Evolutionary conservation across 1,140 invertebrate species (phyloP).

Genomic region (Macrobrachium nipponense): DNA sequence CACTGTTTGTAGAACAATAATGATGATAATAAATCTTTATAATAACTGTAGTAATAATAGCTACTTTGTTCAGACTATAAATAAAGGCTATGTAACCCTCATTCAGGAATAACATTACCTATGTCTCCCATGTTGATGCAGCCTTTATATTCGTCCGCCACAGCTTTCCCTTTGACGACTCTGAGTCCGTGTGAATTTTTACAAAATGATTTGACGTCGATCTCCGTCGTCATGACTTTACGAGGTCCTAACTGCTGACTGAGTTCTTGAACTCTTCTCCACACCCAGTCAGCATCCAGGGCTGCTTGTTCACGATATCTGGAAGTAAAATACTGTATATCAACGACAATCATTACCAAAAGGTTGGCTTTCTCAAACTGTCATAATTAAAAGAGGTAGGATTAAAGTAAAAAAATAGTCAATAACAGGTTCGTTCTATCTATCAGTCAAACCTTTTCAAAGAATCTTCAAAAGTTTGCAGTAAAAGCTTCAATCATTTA

Average conservation of each 20-base stretch:
- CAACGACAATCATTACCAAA: too few species aligned
- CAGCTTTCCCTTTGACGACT: constrained; percentile 82
- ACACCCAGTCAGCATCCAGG: constrained; percentile 84
- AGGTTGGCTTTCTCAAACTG: too few species aligned
- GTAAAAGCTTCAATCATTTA: too few species aligned
- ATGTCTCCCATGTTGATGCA: constrained; percentile 66
- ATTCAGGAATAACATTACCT: constrained; percentile 68
- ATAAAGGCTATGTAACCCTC: too few species aligned
- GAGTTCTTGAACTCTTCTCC: constrained; percentile 83
- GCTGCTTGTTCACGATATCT: constrained; percentile 86
- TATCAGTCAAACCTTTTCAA: too few species aligned
- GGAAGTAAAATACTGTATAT: background rate
- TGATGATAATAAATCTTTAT: too few species aligned
- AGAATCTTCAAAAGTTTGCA: too few species aligned
- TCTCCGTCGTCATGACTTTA: constrained; percentile 44
- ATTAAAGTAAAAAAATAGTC: background rate
- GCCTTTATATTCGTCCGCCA: constrained; percentile 78
- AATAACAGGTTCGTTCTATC: background rate
- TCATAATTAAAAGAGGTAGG: background rate
- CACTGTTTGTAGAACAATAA: too few species aligned
- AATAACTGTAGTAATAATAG: too few species aligned
- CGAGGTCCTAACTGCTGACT: constrained; percentile 75
- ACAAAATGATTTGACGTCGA: constrained; percentile 73
- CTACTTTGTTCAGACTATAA: too few species aligned
- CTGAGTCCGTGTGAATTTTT: constrained; percentile 84